Percentiles rank a stretch among this genome's conserved stretches.
These are phyloP conservation scores for Formica selysi DNA, from an alignment of 1,140 invertebrate genomes.

Conservation along the genomic window DNA sequence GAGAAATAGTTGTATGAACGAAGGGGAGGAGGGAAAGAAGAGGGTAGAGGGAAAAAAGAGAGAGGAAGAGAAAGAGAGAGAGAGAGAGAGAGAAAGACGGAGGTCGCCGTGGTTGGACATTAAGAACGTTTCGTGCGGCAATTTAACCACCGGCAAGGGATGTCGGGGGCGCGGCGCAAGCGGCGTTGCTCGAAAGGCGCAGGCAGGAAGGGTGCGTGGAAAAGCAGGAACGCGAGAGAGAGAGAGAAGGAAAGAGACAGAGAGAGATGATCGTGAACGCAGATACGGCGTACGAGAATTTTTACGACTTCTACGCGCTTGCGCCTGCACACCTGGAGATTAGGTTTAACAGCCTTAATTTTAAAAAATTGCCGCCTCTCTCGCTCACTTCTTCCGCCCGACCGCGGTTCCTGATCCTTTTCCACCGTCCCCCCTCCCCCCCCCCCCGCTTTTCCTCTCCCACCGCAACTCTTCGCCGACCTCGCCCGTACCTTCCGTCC, in stretches of 20 bases:
- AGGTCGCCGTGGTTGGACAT: slow-evolving; percentile 75
- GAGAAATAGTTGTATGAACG: slow-evolving; percentile 57
- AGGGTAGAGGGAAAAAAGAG: slow-evolving; percentile 11
- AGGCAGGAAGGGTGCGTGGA: slow-evolving; percentile 38
- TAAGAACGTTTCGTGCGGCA: slow-evolving; percentile 80
- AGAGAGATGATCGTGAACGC: slow-evolving; percentile 21
- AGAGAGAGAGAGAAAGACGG: slow-evolving; percentile 42
- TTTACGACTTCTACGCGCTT: slow-evolving; percentile 76
- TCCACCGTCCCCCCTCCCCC: background rate
- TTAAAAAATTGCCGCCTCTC: slow-evolving; percentile 81
- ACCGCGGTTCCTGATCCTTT: slow-evolving; percentile 39
- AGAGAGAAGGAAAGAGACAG: slow-evolving; percentile 38
- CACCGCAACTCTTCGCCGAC: background rate
- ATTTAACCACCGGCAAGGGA: slow-evolving; percentile 73
- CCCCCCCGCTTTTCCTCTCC: background rate
- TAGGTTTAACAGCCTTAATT: slow-evolving; percentile 84
- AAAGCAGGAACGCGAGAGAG: slow-evolving; percentile 17
- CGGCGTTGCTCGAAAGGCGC: slow-evolving; percentile 62
- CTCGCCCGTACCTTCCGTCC: slow-evolving; percentile 41
- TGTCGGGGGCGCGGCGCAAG: slow-evolving; percentile 60
- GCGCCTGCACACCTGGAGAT: slow-evolving; percentile 78
- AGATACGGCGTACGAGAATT: slow-evolving; percentile 64
- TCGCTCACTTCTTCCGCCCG: slow-evolving; percentile 57
- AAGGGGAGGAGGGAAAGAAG: slow-evolving; percentile 2
- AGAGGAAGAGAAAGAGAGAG: slow-evolving; percentile 25